Evolutionary conservation across 2,113 vertebrate genomes (phyloP).

Genomic region (Atherinomorus stipes): DNA sequence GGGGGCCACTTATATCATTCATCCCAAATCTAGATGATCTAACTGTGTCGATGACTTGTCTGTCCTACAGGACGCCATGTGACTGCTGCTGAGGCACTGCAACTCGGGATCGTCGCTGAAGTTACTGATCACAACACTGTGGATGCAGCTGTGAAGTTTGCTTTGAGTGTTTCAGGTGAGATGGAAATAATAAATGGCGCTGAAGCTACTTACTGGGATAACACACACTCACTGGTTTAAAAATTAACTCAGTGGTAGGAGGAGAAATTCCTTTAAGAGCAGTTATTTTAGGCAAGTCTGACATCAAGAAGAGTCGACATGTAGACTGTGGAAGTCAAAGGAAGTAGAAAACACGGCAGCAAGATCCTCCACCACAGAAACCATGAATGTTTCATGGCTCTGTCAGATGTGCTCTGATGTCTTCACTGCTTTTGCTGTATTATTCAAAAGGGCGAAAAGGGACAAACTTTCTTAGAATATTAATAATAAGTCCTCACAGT

Average conservation of each 20-base stretch:
- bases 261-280: constrained; percentile 32
- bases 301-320: constrained; percentile 50
- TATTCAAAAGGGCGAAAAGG: constrained; percentile 78
- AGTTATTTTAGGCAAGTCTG: constrained; percentile 55
- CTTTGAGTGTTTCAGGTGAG: constrained; percentile 87
- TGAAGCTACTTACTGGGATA: not conserved
- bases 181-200: not conserved
- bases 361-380: constrained; percentile 60
- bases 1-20: too few species aligned
- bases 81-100: constrained; percentile 87
- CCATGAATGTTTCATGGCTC: constrained; percentile 80
- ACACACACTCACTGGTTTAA: constrained; percentile 27
- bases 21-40: too few species aligned
- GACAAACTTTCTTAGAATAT: constrained; percentile 78
- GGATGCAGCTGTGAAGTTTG: constrained; percentile 86
- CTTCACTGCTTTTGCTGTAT: constrained; percentile 76
- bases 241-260: constrained; percentile 28
- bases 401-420: constrained; percentile 79
- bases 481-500: constrained; percentile 54
- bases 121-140: constrained; percentile 83
- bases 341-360: constrained; percentile 51
- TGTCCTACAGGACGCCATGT: constrained; percentile 85
- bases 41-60: constrained; percentile 37
- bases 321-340: constrained; percentile 57
- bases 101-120: constrained; percentile 90